These are phyloP conservation scores for Anodontia alba DNA, from an alignment of 2,888 invertebrate genomes.

Conservation along the genomic window DNA sequence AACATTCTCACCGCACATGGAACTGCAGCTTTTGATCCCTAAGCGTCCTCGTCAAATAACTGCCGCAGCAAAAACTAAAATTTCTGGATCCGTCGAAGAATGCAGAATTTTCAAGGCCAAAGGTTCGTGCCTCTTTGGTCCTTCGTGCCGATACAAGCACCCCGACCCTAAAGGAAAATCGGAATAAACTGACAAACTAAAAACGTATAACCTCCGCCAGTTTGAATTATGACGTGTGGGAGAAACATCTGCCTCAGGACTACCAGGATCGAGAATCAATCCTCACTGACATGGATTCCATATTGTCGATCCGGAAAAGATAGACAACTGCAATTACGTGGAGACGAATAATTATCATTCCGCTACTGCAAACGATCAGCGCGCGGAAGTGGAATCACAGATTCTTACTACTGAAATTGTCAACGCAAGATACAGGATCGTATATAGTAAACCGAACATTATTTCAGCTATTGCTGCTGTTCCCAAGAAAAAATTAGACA, in stretches of 20 bases:
- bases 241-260: slow-evolving; percentile 12
- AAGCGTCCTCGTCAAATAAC: neutral
- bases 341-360: slow-evolving; percentile 6
- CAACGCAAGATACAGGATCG: slow-evolving; percentile 33
- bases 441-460: slow-evolving; percentile 20
- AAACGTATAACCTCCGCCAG: neutral
- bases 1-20: slow-evolving; percentile 43
- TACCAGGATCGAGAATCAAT: slow-evolving; percentile 34
- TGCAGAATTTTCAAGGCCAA: neutral
- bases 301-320: slow-evolving; percentile 23
- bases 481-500: slow-evolving; percentile 29
- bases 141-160: neutral
- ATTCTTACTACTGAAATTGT: slow-evolving; percentile 28
- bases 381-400: slow-evolving; percentile 25
- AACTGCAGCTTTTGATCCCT: slow-evolving; percentile 22
- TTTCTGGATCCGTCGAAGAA: neutral
- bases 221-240: slow-evolving; percentile 7
- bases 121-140: neutral
- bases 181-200: neutral
- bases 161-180: neutral
- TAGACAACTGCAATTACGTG: neutral
- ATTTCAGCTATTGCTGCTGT: slow-evolving; percentile 39
- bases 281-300: slow-evolving; percentile 26
- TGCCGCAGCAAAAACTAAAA: neutral
- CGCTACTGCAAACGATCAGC: neutral